These are phyloP conservation scores for Oreochromis mossambicus DNA, from an alignment of 2,797 vertebrate species.

Conservation along the genomic window DNA sequence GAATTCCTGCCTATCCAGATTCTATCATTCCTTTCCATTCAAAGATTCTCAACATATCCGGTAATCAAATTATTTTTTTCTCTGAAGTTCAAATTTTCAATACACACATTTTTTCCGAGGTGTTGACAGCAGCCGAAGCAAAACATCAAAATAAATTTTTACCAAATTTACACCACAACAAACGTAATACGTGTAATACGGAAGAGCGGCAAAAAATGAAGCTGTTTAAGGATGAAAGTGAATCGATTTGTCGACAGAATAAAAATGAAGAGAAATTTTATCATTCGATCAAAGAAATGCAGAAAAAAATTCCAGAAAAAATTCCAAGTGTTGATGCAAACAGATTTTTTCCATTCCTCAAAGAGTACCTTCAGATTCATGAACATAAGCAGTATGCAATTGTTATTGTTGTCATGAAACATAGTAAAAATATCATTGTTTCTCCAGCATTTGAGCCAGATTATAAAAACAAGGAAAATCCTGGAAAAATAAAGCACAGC, in stretches of 20 bases:
- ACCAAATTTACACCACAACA: background rate
- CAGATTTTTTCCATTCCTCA: background rate
- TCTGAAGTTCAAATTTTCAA: accelerated
- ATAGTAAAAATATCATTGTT: background rate
- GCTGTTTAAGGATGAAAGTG: background rate
- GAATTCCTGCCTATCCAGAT: background rate
- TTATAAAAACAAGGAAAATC: accelerated
- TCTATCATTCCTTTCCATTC: background rate
- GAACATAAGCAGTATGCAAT: accelerated
- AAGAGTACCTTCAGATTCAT: accelerated
- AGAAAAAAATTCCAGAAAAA: background rate
- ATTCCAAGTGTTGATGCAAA: background rate
- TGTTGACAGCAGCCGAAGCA: background rate
- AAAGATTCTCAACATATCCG: accelerated
- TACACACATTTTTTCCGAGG: accelerated
- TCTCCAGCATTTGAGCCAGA: accelerated
- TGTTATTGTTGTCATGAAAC: accelerated
- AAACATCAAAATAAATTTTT: background rate
- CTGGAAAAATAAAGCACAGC: background rate
- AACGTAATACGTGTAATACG: accelerated
- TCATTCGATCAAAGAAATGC: background rate
- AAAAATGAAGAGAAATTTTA: accelerated
- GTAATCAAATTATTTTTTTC: accelerated
- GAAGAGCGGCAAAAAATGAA: background rate
- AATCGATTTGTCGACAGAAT: background rate